Conservation (phyloP, 2,113 vertebrate species). For the Antechinus stuartii region DNA sequence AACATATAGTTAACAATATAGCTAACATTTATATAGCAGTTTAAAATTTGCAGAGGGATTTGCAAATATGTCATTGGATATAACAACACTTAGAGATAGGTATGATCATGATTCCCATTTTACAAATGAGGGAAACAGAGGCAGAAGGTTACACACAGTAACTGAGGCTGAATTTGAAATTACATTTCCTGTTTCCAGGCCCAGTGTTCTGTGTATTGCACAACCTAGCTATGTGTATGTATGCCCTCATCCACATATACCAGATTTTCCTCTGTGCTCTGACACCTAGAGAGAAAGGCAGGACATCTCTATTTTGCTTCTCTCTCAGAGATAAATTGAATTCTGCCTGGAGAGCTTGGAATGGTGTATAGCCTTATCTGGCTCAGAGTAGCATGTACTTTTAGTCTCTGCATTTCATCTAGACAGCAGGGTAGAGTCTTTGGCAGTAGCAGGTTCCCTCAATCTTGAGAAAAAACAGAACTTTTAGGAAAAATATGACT, state of each 20-base stretch:
- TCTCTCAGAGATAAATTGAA: background rate
- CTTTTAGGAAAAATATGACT: background rate
- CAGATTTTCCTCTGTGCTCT: background rate
- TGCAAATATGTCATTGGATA: background rate
- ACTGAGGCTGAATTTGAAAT: background rate
- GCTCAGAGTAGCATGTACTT: background rate
- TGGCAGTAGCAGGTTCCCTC: background rate
- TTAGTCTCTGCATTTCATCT: background rate
- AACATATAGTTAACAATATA: background rate
- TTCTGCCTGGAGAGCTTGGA: background rate
- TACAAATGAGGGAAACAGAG: background rate
- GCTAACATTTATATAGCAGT: background rate
- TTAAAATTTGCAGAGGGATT: background rate
- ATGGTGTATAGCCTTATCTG: background rate
- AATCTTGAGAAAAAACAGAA: background rate
- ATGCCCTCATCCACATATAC: background rate
- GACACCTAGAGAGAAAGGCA: background rate
- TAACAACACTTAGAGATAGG: background rate
- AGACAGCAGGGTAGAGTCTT: background rate
- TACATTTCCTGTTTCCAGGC: background rate
- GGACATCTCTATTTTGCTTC: background rate
- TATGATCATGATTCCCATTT: background rate
- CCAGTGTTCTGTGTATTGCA: background rate
- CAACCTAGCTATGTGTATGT: background rate
- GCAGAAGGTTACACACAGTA: background rate